These are phyloP conservation scores for Carcina quercana DNA, from an alignment of 2,888 invertebrate species.

Conservation along the genomic window DNA sequence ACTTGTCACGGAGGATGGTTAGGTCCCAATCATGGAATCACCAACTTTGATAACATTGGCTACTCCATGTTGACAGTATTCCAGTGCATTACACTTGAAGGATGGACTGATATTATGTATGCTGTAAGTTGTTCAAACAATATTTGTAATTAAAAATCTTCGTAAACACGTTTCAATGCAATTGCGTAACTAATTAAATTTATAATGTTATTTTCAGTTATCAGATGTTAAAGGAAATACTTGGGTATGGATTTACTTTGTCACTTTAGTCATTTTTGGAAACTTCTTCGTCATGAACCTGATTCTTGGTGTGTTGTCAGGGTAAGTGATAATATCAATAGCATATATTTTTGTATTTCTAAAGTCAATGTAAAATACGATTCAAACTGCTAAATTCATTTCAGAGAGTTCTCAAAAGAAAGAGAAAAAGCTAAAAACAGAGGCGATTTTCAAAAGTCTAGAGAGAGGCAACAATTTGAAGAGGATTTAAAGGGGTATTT, in stretches of 20 bases:
- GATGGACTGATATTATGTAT: conserved; percentile 99
- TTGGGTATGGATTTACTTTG: conserved; percentile 99
- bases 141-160: not conserved
- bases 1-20: conserved; percentile 76
- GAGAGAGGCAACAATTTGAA: conserved; percentile 98
- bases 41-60: conserved; percentile 99
- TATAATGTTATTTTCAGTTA: conserved; percentile 81
- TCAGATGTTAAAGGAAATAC: conserved; percentile 95
- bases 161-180: not conserved
- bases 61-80: conserved; percentile 99
- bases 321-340: conserved; percentile 77
- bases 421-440: conserved; percentile 99
- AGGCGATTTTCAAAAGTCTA: conserved; percentile 98
- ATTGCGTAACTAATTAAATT: not conserved
- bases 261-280: conserved; percentile 98
- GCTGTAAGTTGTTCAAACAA: conserved; percentile 78
- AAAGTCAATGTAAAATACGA: too few species aligned
- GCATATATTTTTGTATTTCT: too few species aligned
- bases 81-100: conserved; percentile 98
- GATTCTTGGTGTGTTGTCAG: conserved; percentile 99
- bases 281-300: conserved; percentile 99
- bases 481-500: conserved; percentile 97
- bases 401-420: conserved; percentile 99
- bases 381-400: conserved; percentile 11
- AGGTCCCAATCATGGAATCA: conserved; percentile 96